These are phyloP conservation scores for Cyanoramphus novaezelandiae DNA, from an alignment of 2,113 vertebrate genomes.

Conservation along the genomic window DNA sequence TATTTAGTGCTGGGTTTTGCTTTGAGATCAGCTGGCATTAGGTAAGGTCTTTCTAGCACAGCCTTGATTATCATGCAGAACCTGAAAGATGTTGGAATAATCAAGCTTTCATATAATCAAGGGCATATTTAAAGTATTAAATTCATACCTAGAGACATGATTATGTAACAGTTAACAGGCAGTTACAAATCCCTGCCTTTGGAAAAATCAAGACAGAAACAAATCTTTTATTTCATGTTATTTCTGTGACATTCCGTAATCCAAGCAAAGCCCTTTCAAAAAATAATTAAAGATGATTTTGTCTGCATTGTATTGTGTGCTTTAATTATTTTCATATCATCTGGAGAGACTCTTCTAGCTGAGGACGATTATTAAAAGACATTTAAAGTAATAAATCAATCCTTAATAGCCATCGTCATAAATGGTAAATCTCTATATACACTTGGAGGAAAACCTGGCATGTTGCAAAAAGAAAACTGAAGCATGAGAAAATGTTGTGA, in stretches of 20 bases:
- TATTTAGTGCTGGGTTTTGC: neutral
- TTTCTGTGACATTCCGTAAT: constrained; percentile 16
- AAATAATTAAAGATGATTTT: neutral
- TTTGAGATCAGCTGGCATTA: neutral
- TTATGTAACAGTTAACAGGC: neutral
- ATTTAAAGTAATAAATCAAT: neutral
- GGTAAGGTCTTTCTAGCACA: neutral
- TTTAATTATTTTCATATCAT: neutral
- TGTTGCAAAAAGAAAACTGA: neutral
- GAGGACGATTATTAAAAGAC: neutral
- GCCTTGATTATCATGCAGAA: neutral
- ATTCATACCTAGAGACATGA: neutral
- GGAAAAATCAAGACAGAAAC: constrained; percentile 8
- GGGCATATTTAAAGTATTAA: constrained; percentile 7
- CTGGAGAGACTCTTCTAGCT: neutral
- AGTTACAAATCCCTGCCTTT: constrained; percentile 13
- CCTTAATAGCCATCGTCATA: neutral
- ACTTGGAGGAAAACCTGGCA: neutral
- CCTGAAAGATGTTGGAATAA: neutral
- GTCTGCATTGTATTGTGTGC: neutral
- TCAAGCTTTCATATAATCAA: constrained; percentile 17
- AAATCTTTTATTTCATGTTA: neutral
- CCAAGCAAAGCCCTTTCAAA: neutral
- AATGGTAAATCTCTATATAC: neutral
- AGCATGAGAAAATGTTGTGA: neutral